Evolutionary conservation across 2,888 invertebrate species (phyloP).

Genomic region (Cephalotes varians): DNA sequence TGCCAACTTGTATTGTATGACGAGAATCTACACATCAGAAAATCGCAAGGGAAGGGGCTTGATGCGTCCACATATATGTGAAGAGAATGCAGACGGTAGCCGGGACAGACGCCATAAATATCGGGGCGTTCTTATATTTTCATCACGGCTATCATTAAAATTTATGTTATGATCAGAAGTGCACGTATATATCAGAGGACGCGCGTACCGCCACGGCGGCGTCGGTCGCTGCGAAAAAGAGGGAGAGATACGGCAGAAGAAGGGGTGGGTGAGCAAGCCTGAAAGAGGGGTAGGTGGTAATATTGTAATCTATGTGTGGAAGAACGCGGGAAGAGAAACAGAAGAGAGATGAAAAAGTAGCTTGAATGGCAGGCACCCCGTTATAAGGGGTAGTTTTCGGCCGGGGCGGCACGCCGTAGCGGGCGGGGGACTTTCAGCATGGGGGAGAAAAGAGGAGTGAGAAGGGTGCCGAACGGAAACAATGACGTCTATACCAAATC

Average conservation of each 20-base stretch:
- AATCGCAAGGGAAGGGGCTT: constrained; percentile 22
- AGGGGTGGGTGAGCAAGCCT: constrained; percentile 55
- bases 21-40: constrained; percentile 1
- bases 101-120: constrained; percentile 81
- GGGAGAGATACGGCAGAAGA: constrained; percentile 57
- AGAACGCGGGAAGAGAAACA: constrained; percentile 82
- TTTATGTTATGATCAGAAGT: constrained; percentile 85
- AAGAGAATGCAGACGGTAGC: constrained; percentile 63
- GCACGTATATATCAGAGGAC: constrained; percentile 81
- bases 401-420: constrained; percentile 63
- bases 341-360: constrained; percentile 84
- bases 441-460: constrained; percentile 62
- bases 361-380: constrained; percentile 80
- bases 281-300: constrained; percentile 78
- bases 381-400: constrained; percentile 82
- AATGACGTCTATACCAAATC: constrained; percentile 84
- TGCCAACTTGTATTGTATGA: constrained; percentile 6
- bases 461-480: constrained; percentile 80
- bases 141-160: constrained; percentile 85
- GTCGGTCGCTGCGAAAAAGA: constrained; percentile 60
- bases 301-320: constrained; percentile 86
- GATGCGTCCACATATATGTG: constrained; percentile 38
- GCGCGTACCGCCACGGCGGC: constrained; percentile 65
- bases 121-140: constrained; percentile 85
- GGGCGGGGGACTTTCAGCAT: constrained; percentile 62